These are phyloP conservation scores for Tapera naevia DNA, from an alignment of 2,797 vertebrate genomes.

Conservation along the genomic window DNA sequence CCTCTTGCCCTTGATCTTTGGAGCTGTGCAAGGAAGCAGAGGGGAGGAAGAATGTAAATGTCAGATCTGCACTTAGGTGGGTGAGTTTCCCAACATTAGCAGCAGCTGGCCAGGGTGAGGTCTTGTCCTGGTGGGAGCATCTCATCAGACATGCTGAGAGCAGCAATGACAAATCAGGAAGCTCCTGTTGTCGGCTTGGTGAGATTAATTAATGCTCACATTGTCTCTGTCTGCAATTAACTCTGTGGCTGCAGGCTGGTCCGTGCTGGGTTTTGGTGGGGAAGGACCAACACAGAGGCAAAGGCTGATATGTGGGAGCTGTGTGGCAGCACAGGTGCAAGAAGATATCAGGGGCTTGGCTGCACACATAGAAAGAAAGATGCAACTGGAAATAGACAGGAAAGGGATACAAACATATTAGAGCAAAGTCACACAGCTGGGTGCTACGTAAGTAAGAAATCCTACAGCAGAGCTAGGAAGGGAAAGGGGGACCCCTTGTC, in stretches of 20 bases:
- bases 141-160: neutral
- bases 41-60: constrained; percentile 17
- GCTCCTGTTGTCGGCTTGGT: neutral
- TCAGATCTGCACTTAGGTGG: neutral
- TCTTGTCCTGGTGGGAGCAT: neutral
- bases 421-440: neutral
- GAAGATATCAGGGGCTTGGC: neutral
- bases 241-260: neutral
- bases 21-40: neutral
- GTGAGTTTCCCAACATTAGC: neutral
- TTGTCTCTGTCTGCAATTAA: neutral
- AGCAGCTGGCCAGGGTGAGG: neutral
- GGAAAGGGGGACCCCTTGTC: neutral
- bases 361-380: neutral
- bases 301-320: neutral
- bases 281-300: fast-evolving
- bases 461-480: neutral
- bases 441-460: neutral
- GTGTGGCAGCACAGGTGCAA: neutral
- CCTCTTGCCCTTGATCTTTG: neutral
- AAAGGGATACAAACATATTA: neutral
- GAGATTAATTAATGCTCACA: constrained; percentile 25
- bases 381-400: neutral
- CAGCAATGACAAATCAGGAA: neutral
- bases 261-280: neutral